Evolutionary conservation across 2,113 vertebrate species (phyloP).

Genomic region (Hiodon alosoides): DNA sequence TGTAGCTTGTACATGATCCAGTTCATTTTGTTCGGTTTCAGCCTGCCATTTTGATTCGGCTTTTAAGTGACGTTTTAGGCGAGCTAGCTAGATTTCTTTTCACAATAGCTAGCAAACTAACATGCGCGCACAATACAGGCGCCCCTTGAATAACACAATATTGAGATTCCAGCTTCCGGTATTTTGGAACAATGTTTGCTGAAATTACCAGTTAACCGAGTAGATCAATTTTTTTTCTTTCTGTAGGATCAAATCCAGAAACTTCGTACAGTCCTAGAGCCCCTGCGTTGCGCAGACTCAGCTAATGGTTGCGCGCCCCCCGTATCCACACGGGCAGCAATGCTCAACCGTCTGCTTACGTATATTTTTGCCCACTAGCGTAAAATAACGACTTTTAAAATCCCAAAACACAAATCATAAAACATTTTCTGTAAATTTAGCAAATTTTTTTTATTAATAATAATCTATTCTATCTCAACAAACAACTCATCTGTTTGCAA

Average conservation of each 20-base stretch:
- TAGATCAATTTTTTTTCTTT: constrained; percentile 7
- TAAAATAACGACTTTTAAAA: constrained; percentile 7
- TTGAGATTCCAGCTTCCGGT: not conserved
- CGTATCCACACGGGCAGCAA: constrained; percentile 1
- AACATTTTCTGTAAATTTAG: too few species aligned
- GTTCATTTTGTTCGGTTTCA: not conserved
- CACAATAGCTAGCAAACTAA: not conserved
- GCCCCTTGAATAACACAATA: not conserved
- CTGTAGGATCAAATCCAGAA: constrained; percentile 27
- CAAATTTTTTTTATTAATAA: too few species aligned
- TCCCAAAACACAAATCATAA: not conserved
- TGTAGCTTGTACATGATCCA: not conserved
- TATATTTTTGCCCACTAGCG: not conserved
- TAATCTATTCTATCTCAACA: too few species aligned
- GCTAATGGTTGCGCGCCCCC: constrained; percentile 19
- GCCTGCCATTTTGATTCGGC: constrained; percentile 22
- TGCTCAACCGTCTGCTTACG: not conserved
- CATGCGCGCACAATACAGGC: not conserved
- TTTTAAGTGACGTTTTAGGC: constrained; percentile 13
- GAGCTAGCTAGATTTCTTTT: constrained; percentile 14
- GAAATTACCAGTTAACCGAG: constrained; percentile 19
- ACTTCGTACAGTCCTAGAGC: constrained; percentile 40
- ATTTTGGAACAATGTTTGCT: not conserved
- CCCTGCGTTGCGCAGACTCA: constrained; percentile 42
- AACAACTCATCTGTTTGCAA: too few species aligned